phyloP scores from a whole-genome alignment of 2,888 invertebrate species.

The Pegoplata infirma region DNA sequence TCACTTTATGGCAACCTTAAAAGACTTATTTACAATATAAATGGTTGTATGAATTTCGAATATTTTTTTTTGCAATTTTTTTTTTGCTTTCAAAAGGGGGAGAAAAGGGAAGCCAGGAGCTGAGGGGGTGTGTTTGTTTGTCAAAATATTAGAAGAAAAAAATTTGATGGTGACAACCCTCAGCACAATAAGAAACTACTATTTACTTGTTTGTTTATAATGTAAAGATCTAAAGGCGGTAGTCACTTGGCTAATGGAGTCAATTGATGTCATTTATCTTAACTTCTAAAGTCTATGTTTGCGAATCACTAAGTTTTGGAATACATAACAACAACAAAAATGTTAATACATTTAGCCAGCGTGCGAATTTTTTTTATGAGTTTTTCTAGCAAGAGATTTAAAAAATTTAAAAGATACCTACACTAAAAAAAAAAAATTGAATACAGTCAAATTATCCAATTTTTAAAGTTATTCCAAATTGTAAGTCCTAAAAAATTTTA shows the following conservation, averaged over 20 bases:
- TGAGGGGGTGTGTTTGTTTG: constrained; percentile 30
- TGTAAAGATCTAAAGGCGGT: constrained; percentile 35
- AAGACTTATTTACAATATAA: constrained; percentile 52
- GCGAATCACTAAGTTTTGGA: constrained; percentile 40
- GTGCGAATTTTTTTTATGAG: constrained; percentile 56
- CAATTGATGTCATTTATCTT: constrained; percentile 75
- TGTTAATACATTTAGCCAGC: constrained; percentile 42
- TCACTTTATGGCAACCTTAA: constrained; percentile 48
- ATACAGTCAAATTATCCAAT: too few species aligned
- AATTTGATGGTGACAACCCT: constrained; percentile 40
- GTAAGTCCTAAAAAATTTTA: too few species aligned
- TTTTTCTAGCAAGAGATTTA: too few species aligned
- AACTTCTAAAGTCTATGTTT: constrained; percentile 41
- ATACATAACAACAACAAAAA: constrained; percentile 23
- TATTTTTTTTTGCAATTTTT: constrained; percentile 19
- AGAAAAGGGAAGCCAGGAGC: background rate
- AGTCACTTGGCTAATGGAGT: constrained; percentile 72
- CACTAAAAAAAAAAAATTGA: too few species aligned
- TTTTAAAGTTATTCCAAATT: too few species aligned
- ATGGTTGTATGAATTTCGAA: constrained; percentile 50
- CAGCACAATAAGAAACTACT: background rate
- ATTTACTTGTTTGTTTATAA: constrained; percentile 36
- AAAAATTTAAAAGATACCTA: too few species aligned
- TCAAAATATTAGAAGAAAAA: constrained; percentile 36
- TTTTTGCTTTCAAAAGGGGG: too few species aligned